These are phyloP conservation scores for Catharus minimus DNA, from an alignment of 2,113 vertebrate genomes.

Conservation along the genomic window DNA sequence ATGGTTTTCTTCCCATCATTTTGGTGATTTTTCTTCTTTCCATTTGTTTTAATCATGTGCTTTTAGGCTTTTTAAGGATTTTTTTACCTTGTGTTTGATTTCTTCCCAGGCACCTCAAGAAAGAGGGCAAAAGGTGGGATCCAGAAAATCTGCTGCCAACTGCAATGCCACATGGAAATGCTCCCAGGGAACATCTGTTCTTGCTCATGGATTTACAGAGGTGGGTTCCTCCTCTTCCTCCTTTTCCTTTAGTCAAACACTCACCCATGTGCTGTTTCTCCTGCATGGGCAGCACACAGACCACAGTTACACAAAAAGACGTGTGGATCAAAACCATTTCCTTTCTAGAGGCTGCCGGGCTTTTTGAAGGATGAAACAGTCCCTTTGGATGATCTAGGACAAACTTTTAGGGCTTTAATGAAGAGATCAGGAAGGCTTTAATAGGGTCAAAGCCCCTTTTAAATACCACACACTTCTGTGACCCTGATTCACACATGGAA, in stretches of 20 bases:
- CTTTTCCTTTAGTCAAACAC: background rate
- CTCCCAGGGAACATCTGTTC: background rate
- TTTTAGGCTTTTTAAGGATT: background rate
- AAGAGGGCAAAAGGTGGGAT: background rate
- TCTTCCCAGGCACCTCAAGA: background rate
- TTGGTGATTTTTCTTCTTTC: background rate
- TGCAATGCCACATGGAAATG: accelerated
- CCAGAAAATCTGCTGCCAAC: accelerated
- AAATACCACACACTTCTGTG: background rate
- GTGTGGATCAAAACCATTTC: background rate
- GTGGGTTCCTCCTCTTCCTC: background rate
- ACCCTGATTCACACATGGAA: background rate
- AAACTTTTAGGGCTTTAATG: background rate
- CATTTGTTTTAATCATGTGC: background rate
- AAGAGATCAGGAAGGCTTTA: background rate
- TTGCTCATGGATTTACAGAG: background rate
- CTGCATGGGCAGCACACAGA: background rate
- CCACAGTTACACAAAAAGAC: background rate
- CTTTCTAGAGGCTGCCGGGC: background rate
- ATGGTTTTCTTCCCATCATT: background rate
- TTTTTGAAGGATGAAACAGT: background rate
- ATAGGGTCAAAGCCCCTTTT: background rate
- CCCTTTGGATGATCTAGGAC: background rate
- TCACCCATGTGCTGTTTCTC: background rate
- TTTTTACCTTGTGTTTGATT: background rate